phyloP scores from a whole-genome alignment of 1,140 invertebrate genomes.

The Zaprionus camerounensis region DNA sequence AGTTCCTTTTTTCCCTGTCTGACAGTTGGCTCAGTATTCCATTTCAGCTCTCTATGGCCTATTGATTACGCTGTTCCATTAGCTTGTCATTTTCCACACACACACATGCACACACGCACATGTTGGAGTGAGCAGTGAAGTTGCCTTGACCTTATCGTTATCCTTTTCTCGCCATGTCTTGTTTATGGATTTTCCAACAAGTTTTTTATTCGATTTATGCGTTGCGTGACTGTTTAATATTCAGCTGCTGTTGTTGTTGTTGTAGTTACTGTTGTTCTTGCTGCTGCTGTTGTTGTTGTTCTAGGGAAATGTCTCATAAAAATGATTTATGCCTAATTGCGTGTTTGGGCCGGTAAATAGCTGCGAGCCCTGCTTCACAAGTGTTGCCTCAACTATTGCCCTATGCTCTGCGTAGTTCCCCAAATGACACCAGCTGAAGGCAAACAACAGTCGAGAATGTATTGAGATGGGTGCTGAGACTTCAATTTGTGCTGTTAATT shows the following conservation, averaged over 20 bases:
- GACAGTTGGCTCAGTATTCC: constrained; percentile 12
- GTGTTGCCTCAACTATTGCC: constrained; percentile 9
- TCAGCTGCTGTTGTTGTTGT: constrained; percentile 27
- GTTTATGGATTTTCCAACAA: constrained; percentile 37
- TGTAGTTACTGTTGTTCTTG: neutral
- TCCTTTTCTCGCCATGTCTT: constrained; percentile 39
- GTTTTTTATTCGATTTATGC: constrained; percentile 37
- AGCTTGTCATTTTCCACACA: constrained; percentile 32
- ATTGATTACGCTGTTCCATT: constrained; percentile 59
- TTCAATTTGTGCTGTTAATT: no score
- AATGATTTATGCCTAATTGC: constrained; percentile 72
- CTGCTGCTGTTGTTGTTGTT: constrained; percentile 6
- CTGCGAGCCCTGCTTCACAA: constrained; percentile 5
- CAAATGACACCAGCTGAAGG: constrained; percentile 8
- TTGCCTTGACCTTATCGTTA: constrained; percentile 50
- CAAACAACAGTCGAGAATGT: neutral
- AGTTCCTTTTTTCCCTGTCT: neutral
- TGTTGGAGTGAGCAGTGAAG: constrained; percentile 9
- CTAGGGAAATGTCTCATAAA: constrained; percentile 66
- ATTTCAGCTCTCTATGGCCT: constrained; percentile 19
- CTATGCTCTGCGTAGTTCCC: neutral
- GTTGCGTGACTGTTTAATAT: constrained; percentile 70
- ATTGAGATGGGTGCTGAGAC: no score
- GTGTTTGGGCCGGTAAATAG: constrained; percentile 35
- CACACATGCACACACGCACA: neutral